Conservation (phyloP, 2,113 vertebrate genomes). For the Sinocyclocheilus anophthalmus region DNA sequence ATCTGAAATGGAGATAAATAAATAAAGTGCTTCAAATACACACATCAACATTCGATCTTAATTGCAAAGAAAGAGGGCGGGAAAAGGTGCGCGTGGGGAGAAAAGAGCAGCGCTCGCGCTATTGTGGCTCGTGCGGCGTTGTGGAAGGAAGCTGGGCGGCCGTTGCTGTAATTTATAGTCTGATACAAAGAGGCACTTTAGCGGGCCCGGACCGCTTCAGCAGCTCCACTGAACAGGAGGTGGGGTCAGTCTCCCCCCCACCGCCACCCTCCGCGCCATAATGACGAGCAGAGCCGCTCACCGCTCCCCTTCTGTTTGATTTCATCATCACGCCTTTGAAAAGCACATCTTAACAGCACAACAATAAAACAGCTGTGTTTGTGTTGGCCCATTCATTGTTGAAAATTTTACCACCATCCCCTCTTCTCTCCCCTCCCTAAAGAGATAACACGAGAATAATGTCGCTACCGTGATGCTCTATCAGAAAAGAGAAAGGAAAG, state of each 20-base stretch:
- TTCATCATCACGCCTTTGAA: slow-evolving; percentile 65
- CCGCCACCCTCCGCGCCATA: slow-evolving; percentile 49
- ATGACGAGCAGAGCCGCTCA: slow-evolving; percentile 54
- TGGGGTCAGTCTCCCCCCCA: slow-evolving; percentile 65
- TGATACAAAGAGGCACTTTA: slow-evolving; percentile 62
- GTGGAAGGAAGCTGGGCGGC: slow-evolving; percentile 53
- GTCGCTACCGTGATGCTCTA: slow-evolving; percentile 29
- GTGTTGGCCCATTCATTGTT: slow-evolving; percentile 77
- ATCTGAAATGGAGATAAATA: not conserved
- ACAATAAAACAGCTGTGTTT: slow-evolving; percentile 85
- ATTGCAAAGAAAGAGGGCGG: slow-evolving; percentile 29
- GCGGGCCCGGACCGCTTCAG: slow-evolving; percentile 47
- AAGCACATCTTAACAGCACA: slow-evolving; percentile 76
- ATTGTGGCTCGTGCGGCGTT: slow-evolving; percentile 39
- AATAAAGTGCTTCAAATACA: slow-evolving; percentile 2
- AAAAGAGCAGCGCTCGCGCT: slow-evolving; percentile 8
- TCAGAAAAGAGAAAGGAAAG: slow-evolving; percentile 30
- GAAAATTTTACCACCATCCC: slow-evolving; percentile 67
- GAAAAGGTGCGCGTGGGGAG: slow-evolving; percentile 8
- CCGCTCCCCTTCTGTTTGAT: slow-evolving; percentile 70
- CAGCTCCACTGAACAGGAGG: slow-evolving; percentile 68
- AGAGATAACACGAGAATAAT: slow-evolving; percentile 57
- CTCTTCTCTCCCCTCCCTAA: slow-evolving; percentile 53
- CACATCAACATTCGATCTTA: slow-evolving; percentile 11
- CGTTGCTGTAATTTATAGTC: slow-evolving; percentile 54